Evolutionary conservation across 2,888 invertebrate species (phyloP).

Genomic region (Exephanes ischioxanthus): DNA sequence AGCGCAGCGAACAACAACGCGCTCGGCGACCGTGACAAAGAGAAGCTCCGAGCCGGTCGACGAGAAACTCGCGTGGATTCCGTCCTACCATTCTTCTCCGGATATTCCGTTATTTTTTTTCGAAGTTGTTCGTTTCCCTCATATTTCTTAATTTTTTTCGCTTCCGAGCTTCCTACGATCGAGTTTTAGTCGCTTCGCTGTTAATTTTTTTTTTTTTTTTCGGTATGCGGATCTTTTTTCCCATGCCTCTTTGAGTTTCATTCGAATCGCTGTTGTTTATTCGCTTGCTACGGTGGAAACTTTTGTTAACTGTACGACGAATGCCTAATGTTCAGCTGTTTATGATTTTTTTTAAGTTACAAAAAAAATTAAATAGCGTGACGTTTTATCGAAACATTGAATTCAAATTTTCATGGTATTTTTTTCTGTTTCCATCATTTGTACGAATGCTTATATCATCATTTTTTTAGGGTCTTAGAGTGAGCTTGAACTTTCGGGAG

Average conservation of each 20-base stretch:
- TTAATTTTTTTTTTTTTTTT: not conserved
- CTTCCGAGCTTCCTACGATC: not conserved
- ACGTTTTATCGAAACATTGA: too few relatives aligned
- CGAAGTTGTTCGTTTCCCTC: not conserved
- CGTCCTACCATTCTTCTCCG: constrained; percentile 37
- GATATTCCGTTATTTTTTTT: constrained; percentile 13
- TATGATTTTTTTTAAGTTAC: too few relatives aligned
- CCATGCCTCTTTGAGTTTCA: too few relatives aligned
- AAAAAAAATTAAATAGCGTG: too few relatives aligned
- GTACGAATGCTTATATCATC: not conserved
- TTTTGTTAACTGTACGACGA: too few relatives aligned
- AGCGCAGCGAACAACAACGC: constrained; percentile 57
- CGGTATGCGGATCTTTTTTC: not conserved
- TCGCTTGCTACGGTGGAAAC: too few relatives aligned
- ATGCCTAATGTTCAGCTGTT: too few relatives aligned
- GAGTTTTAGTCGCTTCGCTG: not conserved
- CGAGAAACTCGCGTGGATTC: constrained; percentile 40
- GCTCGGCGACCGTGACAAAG: constrained; percentile 57
- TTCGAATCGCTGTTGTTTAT: too few relatives aligned
- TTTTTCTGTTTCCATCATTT: not conserved
- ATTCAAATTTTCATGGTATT: too few relatives aligned
- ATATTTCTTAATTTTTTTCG: not conserved
- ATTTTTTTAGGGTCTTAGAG: not conserved
- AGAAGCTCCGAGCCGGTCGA: constrained; percentile 25
- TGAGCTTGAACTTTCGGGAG: not conserved